Conservation (phyloP, 2,888 invertebrate species). For the Phytoseiulus persimilis region DNA sequence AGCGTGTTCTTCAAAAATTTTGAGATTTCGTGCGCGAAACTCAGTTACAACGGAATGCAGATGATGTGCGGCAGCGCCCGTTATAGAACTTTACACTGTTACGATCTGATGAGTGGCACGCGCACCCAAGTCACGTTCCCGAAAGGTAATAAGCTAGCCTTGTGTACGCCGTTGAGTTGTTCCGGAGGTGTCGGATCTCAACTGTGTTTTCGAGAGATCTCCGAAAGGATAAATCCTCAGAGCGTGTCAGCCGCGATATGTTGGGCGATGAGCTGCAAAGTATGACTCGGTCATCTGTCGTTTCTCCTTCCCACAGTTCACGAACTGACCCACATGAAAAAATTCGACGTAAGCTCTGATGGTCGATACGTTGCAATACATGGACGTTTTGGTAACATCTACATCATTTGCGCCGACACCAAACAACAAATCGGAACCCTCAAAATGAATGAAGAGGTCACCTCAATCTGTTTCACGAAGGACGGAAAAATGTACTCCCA, state of each 20-base stretch:
- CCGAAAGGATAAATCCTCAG: too few relatives aligned
- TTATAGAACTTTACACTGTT: constrained; percentile 21
- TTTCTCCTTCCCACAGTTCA: background rate
- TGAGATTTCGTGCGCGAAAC: constrained; percentile 29
- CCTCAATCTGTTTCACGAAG: background rate
- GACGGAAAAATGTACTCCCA: constrained; percentile 1
- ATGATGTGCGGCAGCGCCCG: constrained; percentile 15
- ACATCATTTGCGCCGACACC: constrained; percentile 7
- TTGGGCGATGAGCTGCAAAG: background rate
- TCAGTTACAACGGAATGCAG: constrained; percentile 20
- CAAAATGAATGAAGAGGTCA: constrained; percentile 22
- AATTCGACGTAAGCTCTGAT: constrained; percentile 9
- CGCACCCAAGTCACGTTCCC: constrained; percentile 24
- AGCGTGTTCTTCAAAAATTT: constrained; percentile 19
- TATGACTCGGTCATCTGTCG: background rate
- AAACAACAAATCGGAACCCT: constrained; percentile 24
- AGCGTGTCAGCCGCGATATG: too few relatives aligned
- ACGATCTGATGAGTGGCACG: constrained; percentile 27
- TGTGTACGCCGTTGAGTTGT: too few relatives aligned
- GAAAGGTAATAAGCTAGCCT: constrained; percentile 15
- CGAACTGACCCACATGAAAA: constrained; percentile 32
- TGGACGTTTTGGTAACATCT: constrained; percentile 22
- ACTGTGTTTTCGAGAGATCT: too few relatives aligned
- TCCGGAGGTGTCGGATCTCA: too few relatives aligned
- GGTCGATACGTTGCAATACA: constrained; percentile 27